Evolutionary conservation across 2,888 invertebrate species (phyloP), one percentile per base, ranked within the genome.

Genomic region (Phlogophora meticulosa): DNA sequence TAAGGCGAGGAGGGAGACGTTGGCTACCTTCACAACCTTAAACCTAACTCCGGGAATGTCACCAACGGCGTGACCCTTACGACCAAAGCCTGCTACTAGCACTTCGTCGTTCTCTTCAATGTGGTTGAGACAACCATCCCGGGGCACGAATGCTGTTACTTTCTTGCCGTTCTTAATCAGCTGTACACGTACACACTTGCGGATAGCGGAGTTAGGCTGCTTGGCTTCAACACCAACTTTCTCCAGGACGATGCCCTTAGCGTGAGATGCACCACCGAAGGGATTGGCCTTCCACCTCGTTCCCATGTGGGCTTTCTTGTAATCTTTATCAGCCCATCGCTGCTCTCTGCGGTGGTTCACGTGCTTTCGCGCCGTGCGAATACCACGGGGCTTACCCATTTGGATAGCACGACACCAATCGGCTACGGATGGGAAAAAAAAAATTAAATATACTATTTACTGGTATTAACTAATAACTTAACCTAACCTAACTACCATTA

Each of bases 41-140:
- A 98, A 98, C 91, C 98, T 96, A 88, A 98, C 98, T 96, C 98
- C 98, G 90, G 99, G 99, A 98, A 99, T 99, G 97, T 99, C 99
- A 97, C 99, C 99, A 75, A 99, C 99, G 89, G 99, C 99, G 94
- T 99, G 99, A 96, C 99, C 99, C 93, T 99, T 99, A 96, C 99
- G 98, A 96, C 99, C 99, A 94, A 99, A 99, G 88, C 99, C 99
- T 83, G 99, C 99, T 63, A 99, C 99, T 94, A 99, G 96, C 76
- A 99, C 99, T 96, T 99, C 99, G 88, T 99, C 99, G 96, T 99
- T 99, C 96, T 99, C 99, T 96, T 99, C 99, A 96, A 99, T 99
- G 95, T n/a, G n/a, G n/a, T n/a, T n/a, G n/a, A n/a, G n/a, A n/a
- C n/a, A n/a, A n/a, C n/a, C n/a, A n/a, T n/a, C n/a, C n/a, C n/a